Base-by-base conservation (phyloP, 2,888 invertebrate genomes). In the Bruchidius siliquastri region DNA sequence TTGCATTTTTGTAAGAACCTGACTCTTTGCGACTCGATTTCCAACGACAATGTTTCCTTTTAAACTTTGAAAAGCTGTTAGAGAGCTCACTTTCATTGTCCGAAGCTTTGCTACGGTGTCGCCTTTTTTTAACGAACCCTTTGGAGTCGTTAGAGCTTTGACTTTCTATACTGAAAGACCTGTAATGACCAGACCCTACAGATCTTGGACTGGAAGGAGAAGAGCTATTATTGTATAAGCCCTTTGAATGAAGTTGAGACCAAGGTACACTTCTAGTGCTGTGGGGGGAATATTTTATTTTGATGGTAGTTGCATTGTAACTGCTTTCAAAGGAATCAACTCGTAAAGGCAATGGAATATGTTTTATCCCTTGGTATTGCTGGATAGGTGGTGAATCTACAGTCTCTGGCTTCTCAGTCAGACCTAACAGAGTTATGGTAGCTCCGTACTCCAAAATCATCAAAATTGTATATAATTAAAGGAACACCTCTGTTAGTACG, bases 1-100 rank as follows among this genome's bases (percentile, higher is more conserved):
- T 94, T 94, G 8, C 96, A 96, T 84, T 96, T 96, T 70, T 96
- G 92, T 81, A 96, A 88, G 93, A 93, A 71, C 92, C 92, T 0
- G 92, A 93, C 80, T 93, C 93, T 74, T 93, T 92, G 79, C 91
- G 90, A 80, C 94, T 92, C 69, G 93, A 93, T 78, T 94, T 91
- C 83, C 95, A 93, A 73, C 93, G 88, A 68, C 93, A 89, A 80
- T 93, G 93, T 74, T 93, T 91, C 75, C 94, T 89, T 21, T 92
- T 92, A 6, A 94, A 95, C 79, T 94, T 91, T 21, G 92, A 94
- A 8, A 96, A 96, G 68, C 94, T 92, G 76, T 95, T 92, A 0
- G 96, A 96, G 79, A 95, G 87, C 87, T 96, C 96, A 82, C 96
- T 96, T 86, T 96, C 96, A 79, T 95, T 96, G 84, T 96, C 96